Evolutionary conservation across 2,113 vertebrate genomes (phyloP), one percentile per base, ranked within the genome.

Genomic region (Myotis brandtii): DNA sequence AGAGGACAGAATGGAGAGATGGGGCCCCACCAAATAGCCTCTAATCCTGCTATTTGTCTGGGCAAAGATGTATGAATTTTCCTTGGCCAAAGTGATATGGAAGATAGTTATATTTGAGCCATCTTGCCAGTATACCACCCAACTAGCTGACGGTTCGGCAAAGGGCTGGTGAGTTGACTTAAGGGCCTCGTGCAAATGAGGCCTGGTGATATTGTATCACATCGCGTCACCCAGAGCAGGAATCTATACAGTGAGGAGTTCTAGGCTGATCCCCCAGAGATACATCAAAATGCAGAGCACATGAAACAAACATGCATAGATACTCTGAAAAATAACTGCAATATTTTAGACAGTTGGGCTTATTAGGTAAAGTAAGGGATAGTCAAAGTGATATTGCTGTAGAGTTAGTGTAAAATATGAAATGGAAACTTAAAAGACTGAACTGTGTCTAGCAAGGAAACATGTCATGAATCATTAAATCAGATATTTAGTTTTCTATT

Each of bases 11-110:
- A 37, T 46, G 25, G 64, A 76, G 10, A 88, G 18, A 70, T 48
- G 5, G 3, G 7, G 1, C 1, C 25, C 93, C 17, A 54, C 0
- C 11, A 0, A 84, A 67, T 1, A 40, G 27, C 0, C 4, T 46
- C 4, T 5, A 18, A 0, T 52, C 6, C 32, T 40, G 27, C 9
- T 43, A 2, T 87, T 87, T 76, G 23, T 17, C 48, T 89, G 85
- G 66, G 14, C 3, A 72, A 84, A 77, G 11, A 0, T 72, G 6
- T 48, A 4, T 50, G 46, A 25, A 0, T 34, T 17, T 80, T 40
- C 12, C 23, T 73, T 82, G 25, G 13, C 5, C 54, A 18, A 82
- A 86, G 27, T 4, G 1, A 3, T 40, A 64, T 66, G 46, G 46
- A 88, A 82, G 43, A 9, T 40, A 43, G 13, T 13, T 9, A n/a